phyloP scores from a whole-genome alignment of 2,113 vertebrate genomes.

The Acrocephalus kingi region DNA sequence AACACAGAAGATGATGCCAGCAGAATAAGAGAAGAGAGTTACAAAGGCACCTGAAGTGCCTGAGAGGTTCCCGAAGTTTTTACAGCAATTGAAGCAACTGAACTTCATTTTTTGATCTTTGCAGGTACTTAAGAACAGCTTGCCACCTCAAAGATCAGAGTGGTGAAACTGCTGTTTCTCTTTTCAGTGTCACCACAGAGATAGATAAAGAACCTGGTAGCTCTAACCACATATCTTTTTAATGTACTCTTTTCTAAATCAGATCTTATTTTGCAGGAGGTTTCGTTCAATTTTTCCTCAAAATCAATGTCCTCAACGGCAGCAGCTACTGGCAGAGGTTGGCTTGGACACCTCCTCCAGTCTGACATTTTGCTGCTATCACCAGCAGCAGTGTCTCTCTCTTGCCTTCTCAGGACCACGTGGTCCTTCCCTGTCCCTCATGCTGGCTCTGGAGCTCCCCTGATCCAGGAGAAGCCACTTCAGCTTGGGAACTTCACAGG shows the following conservation, averaged over 20 bases:
- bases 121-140: conserved; percentile 6
- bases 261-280: neutral
- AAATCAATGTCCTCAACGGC: neutral
- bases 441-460: neutral
- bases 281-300: neutral
- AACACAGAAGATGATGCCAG: neutral
- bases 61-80: conserved; percentile 15
- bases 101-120: conserved; percentile 38
- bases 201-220: neutral
- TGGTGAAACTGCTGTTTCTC: neutral
- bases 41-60: conserved; percentile 16
- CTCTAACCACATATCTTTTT: neutral
- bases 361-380: neutral
- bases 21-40: neutral
- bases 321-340: neutral
- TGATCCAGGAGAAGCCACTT: neutral
- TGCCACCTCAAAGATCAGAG: neutral
- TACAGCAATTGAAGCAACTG: neutral
- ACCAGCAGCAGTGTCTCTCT: neutral
- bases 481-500: neutral
- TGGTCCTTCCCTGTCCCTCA: neutral
- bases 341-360: neutral
- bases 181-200: neutral
- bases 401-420: neutral
- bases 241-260: neutral